Percentiles rank a stretch among this genome's conserved stretches.
phyloP scores from a whole-genome alignment of 2,888 invertebrate genomes.

The Epirrhoe tristata region DNA sequence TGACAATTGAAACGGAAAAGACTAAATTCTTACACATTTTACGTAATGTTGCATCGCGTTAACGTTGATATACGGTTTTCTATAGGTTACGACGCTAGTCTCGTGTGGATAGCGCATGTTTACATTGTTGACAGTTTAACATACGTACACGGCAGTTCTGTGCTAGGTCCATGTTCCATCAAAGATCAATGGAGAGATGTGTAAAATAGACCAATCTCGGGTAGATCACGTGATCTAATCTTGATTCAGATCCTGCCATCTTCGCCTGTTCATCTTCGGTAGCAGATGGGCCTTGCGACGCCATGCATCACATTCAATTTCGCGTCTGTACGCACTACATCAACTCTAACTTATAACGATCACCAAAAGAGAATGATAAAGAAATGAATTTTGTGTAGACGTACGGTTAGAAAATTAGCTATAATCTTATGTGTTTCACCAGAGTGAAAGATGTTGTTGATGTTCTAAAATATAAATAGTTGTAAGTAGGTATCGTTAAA shows the following conservation, averaged over 20 bases:
- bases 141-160: slow-evolving; percentile 49
- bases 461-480: slow-evolving; percentile 80
- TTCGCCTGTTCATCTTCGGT: background rate
- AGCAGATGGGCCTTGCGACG: slow-evolving; percentile 26
- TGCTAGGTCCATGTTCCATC: slow-evolving; percentile 41
- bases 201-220: background rate
- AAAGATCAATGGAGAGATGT: background rate
- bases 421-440: slow-evolving; percentile 75
- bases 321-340: slow-evolving; percentile 55
- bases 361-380: slow-evolving; percentile 65
- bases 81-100: slow-evolving; percentile 60
- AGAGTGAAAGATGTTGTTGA: slow-evolving; percentile 82
- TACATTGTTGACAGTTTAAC: slow-evolving; percentile 60
- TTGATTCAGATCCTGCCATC: background rate
- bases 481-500: slow-evolving; percentile 84
- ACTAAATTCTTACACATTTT: slow-evolving; percentile 82
- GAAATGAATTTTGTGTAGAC: slow-evolving; percentile 71
- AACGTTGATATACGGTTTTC: slow-evolving; percentile 76
- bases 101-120: slow-evolving; percentile 41
- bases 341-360: slow-evolving; percentile 64
- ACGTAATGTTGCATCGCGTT: slow-evolving; percentile 82
- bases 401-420: slow-evolving; percentile 62
- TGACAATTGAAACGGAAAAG: slow-evolving; percentile 84
- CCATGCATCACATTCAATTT: slow-evolving; percentile 50
- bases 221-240: background rate